phyloP scores from a whole-genome alignment of 1,140 invertebrate genomes.

The Coboldia fuscipes region DNA sequence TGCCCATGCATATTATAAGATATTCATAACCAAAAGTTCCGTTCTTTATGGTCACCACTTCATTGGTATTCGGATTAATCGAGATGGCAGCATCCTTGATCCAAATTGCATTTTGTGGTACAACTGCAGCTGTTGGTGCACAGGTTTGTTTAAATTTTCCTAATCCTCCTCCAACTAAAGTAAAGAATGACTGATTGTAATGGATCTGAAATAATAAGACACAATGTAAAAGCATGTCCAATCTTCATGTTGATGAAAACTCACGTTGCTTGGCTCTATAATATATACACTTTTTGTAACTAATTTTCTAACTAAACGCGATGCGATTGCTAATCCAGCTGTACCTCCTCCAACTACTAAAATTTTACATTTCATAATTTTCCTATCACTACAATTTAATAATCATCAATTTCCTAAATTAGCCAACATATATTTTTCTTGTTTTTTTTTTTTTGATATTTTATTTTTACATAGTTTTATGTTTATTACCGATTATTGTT shows the following conservation, averaged over 20 bases:
- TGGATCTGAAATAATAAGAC: too few relatives aligned
- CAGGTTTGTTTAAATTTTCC: slow-evolving; percentile 41
- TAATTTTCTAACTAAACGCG: slow-evolving; percentile 55
- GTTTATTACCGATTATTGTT: too few relatives aligned
- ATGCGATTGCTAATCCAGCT: slow-evolving; percentile 75
- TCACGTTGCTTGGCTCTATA: slow-evolving; percentile 62
- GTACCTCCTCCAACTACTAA: slow-evolving; percentile 85
- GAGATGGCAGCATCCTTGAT: slow-evolving; percentile 43
- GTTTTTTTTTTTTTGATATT: too few relatives aligned
- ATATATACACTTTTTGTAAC: slow-evolving; percentile 51
- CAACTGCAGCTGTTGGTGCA: slow-evolving; percentile 38
- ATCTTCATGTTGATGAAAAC: background rate
- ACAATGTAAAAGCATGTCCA: background rate
- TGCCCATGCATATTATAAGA: slow-evolving; percentile 61
- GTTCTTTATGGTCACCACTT: slow-evolving; percentile 37
- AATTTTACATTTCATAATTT: slow-evolving; percentile 73
- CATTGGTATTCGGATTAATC: slow-evolving; percentile 57
- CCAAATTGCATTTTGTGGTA: slow-evolving; percentile 64
- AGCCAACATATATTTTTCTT: too few relatives aligned
- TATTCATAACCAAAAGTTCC: slow-evolving; percentile 51
- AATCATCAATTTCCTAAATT: too few relatives aligned
- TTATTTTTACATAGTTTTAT: too few relatives aligned
- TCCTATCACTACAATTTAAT: too few relatives aligned
- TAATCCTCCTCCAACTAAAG: slow-evolving; percentile 79
- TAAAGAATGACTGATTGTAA: slow-evolving; percentile 94